Evolutionary conservation across 2,797 vertebrate genomes (phyloP).

Genomic region (Enteromius anoplus): DNA sequence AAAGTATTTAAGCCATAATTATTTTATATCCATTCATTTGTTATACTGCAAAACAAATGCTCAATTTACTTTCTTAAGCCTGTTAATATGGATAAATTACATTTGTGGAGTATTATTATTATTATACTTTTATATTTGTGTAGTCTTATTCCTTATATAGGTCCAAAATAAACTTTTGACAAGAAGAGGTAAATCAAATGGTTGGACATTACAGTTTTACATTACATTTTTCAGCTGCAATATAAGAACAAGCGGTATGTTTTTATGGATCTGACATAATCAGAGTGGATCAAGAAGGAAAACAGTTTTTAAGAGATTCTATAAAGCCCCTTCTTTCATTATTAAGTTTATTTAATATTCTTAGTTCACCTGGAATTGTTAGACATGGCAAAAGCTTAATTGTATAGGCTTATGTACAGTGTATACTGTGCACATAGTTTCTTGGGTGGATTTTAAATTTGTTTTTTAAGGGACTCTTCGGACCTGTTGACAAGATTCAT

Average conservation of each 20-base stretch:
- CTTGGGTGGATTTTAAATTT: conserved; percentile 21
- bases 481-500: conserved; percentile 41
- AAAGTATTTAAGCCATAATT: neutral
- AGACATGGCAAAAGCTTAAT: neutral
- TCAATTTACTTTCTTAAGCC: neutral
- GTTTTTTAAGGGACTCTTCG: conserved; percentile 20
- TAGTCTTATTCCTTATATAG: neutral
- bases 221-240: neutral
- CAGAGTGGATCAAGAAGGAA: neutral
- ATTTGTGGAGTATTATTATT: neutral
- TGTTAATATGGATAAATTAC: neutral
- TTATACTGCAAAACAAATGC: neutral
- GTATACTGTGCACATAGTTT: conserved; percentile 12
- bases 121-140: neutral
- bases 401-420: neutral
- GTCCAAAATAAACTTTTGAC: neutral
- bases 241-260: neutral
- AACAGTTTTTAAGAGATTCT: neutral
- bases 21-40: neutral
- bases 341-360: neutral
- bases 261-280: neutral
- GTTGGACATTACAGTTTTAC: neutral
- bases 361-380: neutral
- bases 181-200: neutral
- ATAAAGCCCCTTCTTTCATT: neutral